Evolutionary conservation across 2,888 invertebrate genomes (phyloP), one percentile per base, ranked within the genome.

Genomic region (Coremacera marginata): DNA sequence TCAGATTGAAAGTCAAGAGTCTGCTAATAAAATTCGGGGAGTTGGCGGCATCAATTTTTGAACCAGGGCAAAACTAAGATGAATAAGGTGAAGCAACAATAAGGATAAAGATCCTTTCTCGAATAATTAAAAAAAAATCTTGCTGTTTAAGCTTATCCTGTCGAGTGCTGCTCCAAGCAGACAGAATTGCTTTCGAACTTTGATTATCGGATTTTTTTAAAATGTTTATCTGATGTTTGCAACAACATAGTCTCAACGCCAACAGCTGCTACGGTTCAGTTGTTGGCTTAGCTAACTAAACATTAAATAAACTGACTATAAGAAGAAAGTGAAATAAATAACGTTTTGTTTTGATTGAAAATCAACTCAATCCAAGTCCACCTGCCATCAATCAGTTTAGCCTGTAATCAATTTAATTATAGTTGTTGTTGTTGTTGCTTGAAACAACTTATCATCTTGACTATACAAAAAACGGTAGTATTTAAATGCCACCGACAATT

Each of bases 261-360:
- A 37, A 51, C 9, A 51, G 19, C 68, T 22, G 19, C 51, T 5
- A 25, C 37, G n/a, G 37, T 8, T 65, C 19, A 27, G n/a, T 34
- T 65, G 37, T 22, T 19, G 3, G 7, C 19, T 55, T 55, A 25
- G 25, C 31, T 37, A 37, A 19, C 16, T 31, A 22, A 19, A 44
- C 11, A 22, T 8, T 5, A 16, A 27, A 9, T 9, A 34, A 31
- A n/a, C 49, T 68, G n/a, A 27, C 22, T 25, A 49, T 51, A 68
- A 68, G 68, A 68, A 68, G 68, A 68, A 68, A 68, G 68, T 68
- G 68, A 68, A 68, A 68, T 51, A 31, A 68, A 25, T 5, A 25
- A 68, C 51, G 22, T 51, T 49, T 51, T 68, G 44, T 68, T 51
- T 51, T 51, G 51, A 68, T 16, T 22, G 14, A 11, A 60, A 31